Percentiles rank a stretch among this genome's conserved stretches.
Evolutionary conservation across 2,113 vertebrate species (phyloP).

Genomic region (Hypocryptadius cinnamomeus): DNA sequence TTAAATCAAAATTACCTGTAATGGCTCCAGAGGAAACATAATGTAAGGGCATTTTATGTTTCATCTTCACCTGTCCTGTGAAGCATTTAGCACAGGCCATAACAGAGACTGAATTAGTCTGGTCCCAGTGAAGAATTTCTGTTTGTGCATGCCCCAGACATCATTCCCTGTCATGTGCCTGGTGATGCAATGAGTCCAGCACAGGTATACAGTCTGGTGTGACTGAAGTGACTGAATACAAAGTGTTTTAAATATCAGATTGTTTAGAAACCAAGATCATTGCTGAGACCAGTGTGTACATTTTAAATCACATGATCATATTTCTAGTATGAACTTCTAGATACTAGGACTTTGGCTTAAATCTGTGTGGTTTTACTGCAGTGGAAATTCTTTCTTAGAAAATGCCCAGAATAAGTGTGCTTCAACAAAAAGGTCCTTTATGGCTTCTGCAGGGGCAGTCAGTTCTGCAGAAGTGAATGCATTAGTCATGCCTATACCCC

Average conservation of each 20-base stretch:
- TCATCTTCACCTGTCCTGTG: background rate
- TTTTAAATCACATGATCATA: background rate
- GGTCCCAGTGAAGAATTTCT: background rate
- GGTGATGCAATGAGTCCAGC: fast-evolving
- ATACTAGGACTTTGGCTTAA: background rate
- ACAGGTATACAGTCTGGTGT: background rate
- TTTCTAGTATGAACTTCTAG: background rate
- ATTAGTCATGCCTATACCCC: background rate
- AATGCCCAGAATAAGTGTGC: background rate
- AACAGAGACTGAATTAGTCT: background rate
- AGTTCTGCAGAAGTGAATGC: background rate
- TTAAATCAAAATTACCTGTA: background rate
- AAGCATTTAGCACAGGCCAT: background rate
- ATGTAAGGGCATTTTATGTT: background rate
- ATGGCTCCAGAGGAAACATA: background rate
- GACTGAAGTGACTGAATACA: background rate
- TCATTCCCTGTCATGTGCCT: background rate
- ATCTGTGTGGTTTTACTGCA: background rate
- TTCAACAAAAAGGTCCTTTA: background rate
- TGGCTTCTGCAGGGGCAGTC: background rate
- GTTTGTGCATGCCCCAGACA: background rate
- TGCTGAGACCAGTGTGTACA: background rate
- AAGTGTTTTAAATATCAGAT: background rate
- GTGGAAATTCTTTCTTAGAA: background rate
- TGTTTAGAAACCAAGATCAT: background rate